These are phyloP conservation scores for Calameuta filiformis DNA, from an alignment of 2,888 invertebrate genomes.

Conservation along the genomic window DNA sequence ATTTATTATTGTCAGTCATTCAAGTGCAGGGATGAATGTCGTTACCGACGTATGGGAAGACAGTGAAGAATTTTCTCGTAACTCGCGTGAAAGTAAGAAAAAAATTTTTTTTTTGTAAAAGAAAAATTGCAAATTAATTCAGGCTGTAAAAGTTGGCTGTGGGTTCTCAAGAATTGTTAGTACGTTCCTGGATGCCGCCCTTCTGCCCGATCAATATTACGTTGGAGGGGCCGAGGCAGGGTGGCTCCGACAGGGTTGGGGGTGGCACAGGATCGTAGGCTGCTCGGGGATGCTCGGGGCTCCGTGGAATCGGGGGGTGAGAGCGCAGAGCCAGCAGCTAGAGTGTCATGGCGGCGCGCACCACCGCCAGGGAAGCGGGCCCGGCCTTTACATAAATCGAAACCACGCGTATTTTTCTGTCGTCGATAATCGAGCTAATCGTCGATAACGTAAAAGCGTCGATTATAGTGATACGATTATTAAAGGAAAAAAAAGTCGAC, in stretches of 20 bases:
- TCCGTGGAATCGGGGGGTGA: neutral
- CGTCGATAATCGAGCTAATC: neutral
- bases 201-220: slow-evolving; percentile 66
- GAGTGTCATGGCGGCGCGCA: slow-evolving; percentile 64
- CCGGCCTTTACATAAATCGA: slow-evolving; percentile 41
- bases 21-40: neutral
- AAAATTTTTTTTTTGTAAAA: neutral
- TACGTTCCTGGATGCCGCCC: slow-evolving; percentile 64
- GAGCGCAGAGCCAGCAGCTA: slow-evolving; percentile 29
- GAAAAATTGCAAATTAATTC: neutral
- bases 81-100: neutral
- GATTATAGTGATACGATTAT: neutral
- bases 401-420: slow-evolving; percentile 14
- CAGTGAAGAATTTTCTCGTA: neutral
- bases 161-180: slow-evolving; percentile 38
- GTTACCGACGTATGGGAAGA: neutral
- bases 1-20: neutral
- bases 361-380: slow-evolving; percentile 55
- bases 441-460: neutral
- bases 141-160: slow-evolving; percentile 20
- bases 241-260: slow-evolving; percentile 41
- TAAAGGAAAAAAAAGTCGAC: neutral
- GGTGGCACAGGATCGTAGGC: slow-evolving; percentile 18
- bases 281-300: slow-evolving; percentile 18
- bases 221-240: slow-evolving; percentile 60